Conservation (phyloP, 2,113 vertebrate species). For the Hydrolagus affinis region DNA sequence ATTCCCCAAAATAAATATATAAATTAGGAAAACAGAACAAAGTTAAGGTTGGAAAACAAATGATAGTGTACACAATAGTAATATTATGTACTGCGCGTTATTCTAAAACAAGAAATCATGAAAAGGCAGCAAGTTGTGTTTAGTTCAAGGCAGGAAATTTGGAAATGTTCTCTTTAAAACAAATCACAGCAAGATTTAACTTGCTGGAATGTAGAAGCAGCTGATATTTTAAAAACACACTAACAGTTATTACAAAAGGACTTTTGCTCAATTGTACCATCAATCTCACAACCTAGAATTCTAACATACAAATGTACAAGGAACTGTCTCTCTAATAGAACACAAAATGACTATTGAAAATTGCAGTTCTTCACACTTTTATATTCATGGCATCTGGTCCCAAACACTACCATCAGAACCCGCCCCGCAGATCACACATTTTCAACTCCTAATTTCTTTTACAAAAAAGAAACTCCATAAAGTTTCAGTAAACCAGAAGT, state of each 20-base stretch:
- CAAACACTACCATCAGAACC: background rate
- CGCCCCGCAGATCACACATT: background rate
- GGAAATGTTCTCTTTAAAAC: background rate
- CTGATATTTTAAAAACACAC: background rate
- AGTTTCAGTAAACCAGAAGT: background rate
- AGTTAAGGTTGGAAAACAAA: background rate
- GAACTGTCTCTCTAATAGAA: background rate
- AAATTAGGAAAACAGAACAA: background rate
- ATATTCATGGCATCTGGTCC: background rate
- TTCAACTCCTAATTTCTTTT: no score
- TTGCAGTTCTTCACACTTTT: background rate
- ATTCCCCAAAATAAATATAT: conserved; percentile 24
- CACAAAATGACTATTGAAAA: background rate
- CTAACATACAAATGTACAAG: background rate
- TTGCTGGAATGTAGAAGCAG: background rate
- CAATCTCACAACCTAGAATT: background rate
- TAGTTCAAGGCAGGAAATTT: background rate
- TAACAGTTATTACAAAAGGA: background rate
- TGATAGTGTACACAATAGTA: background rate
- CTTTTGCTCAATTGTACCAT: background rate
- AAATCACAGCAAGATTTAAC: background rate
- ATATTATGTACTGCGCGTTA: background rate
- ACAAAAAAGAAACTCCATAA: background rate
- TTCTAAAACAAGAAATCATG: background rate
- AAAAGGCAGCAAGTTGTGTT: background rate